These are phyloP conservation scores for Sebastes minor DNA, from an alignment of 2,797 vertebrate species.

Conservation along the genomic window DNA sequence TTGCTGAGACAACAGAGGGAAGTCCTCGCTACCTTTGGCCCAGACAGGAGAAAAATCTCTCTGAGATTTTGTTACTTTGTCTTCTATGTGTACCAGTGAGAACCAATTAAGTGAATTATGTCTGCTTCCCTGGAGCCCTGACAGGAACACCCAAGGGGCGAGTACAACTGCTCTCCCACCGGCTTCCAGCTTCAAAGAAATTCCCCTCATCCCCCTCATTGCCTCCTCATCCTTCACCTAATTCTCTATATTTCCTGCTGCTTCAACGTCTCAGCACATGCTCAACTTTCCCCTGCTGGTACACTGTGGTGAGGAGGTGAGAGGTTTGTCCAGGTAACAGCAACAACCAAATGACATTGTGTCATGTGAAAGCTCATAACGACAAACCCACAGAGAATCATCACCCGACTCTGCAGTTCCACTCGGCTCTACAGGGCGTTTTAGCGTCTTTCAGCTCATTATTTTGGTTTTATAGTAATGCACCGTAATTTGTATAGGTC, in stretches of 20 bases:
- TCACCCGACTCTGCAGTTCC: neutral
- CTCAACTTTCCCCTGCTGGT: conserved; percentile 26
- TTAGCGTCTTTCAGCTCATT: neutral
- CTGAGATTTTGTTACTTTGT: conserved; percentile 27
- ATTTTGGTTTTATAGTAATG: neutral
- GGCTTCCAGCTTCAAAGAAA: conserved; percentile 21
- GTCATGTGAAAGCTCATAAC: neutral
- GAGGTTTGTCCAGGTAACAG: conserved; percentile 21
- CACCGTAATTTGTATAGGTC: too few relatives aligned
- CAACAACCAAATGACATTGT: neutral
- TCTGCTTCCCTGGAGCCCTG: conserved; percentile 65
- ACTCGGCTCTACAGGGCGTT: neutral
- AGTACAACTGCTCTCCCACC: conserved; percentile 38
- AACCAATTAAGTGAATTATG: conserved; percentile 80
- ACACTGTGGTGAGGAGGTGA: conserved; percentile 16
- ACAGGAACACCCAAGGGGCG: conserved; percentile 72
- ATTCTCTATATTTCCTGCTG: conserved; percentile 39
- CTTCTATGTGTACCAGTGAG: conserved; percentile 50
- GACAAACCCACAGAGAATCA: neutral
- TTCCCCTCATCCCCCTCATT: neutral
- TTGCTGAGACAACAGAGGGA: conserved; percentile 46
- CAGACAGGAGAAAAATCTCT: conserved; percentile 37
- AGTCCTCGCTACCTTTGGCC: conserved; percentile 46
- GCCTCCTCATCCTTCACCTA: conserved; percentile 25
- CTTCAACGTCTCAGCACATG: conserved; percentile 6